Base-by-base conservation (phyloP, 2,113 vertebrate species). In the Synodontis membranacea region DNA sequence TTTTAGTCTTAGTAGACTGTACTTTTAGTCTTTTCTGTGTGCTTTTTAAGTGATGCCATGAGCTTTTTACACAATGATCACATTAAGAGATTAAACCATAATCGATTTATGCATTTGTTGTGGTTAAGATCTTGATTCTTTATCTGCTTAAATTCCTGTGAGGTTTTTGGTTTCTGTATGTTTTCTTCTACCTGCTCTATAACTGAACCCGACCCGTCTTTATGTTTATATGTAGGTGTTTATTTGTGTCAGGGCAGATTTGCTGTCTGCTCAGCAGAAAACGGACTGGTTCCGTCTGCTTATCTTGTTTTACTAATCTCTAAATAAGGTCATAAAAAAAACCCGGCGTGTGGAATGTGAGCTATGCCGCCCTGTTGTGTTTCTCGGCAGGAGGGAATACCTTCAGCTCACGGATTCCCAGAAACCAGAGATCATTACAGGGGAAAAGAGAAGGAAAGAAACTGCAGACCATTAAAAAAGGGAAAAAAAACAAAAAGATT, bases 331-430 rank as follows among this genome's bases (percentile, higher is more conserved):
- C 46, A 84, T 25, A 56, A 28, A 80, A 11, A 52, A 79, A 76
- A 23, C 17, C 87, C 85, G 12, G 88, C 82, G 56, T 89, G 88
- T 86, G 84, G 91, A 91, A 90, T 84, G 86, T 89, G 64, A 91
- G 90, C 89, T 80, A 90, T 88, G 90, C 56, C 84, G 88, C 62
- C 23, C 88, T 90, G 91, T 94, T 94, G 93, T 94, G 90, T 90
- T 87, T 39, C 39, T 1, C 93, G 60, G 92, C 81, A 83, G 93
- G 94, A 91, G 94, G 93, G 92, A 89, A 95, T 94, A 86, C 93
- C 93, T 92, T 79, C 85, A 88, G 83, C 87, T 75, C 78, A 68
- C 17, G 56, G 80, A 23, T 84, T 74, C 84, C 66, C 31, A 84
- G 86, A 84, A 88, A 64, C 39, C 52, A 7, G 11, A 64, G n/a